These are phyloP conservation scores for Bos javanicus DNA, from an alignment of 2,113 vertebrate genomes.

Conservation along the genomic window DNA sequence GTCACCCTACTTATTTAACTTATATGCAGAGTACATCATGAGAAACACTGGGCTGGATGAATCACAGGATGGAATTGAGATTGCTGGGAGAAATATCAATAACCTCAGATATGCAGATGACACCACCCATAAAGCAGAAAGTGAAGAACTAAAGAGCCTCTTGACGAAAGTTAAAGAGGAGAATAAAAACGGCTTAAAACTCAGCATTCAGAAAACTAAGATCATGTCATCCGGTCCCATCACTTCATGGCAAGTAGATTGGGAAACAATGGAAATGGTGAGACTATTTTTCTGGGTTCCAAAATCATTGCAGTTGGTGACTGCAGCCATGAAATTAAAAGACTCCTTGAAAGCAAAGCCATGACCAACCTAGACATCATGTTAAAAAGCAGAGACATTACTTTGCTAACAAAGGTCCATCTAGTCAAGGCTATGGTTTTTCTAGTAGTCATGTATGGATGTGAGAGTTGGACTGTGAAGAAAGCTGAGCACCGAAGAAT, in stretches of 20 bases:
- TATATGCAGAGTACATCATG: neutral
- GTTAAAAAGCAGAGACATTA: neutral
- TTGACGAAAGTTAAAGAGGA: neutral
- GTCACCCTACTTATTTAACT: neutral
- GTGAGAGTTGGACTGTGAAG: neutral
- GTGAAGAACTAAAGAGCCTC: neutral
- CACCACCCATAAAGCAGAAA: neutral
- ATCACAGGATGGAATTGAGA: neutral
- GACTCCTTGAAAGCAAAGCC: neutral
- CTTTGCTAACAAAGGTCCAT: neutral
- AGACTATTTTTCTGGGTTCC: neutral
- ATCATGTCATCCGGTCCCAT: neutral
- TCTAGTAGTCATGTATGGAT: neutral
- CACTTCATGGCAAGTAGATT: neutral
- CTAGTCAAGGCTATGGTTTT: neutral
- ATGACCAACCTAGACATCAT: neutral
- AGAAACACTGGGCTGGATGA: neutral
- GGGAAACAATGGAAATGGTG: neutral
- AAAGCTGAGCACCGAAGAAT: too few species aligned
- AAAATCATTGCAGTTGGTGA: neutral
- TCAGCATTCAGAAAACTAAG: neutral
- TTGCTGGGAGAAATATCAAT: neutral
- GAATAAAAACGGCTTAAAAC: neutral
- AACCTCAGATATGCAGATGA: neutral
- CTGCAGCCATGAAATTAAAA: neutral